Evolutionary conservation across 2,797 vertebrate species (phyloP), one percentile per base, ranked within the genome.

Genomic region (Chloroceryle inda): DNA sequence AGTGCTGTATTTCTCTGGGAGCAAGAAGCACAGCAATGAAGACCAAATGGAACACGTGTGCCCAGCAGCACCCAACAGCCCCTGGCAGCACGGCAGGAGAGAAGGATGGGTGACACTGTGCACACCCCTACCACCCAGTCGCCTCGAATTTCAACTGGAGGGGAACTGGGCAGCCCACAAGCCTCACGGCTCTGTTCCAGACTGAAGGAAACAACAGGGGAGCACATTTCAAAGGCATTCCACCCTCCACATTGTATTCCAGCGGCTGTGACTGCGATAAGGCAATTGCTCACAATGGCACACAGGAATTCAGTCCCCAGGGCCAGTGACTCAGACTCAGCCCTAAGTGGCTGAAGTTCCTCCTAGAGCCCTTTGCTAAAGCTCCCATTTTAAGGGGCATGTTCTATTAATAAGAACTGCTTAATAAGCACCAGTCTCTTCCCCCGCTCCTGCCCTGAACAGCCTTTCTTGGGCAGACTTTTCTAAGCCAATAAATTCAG

Each of bases 391-490:
- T 76, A 88, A 89, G 83, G 56, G 49, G 5, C 13, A 53, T 18
- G 47, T 94, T 86, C 94, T 95, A 90, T 91, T 92, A 91, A 92
- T 95, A 94, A 94, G 79, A 94, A 55, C 52, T 71, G 52, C 76
- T 90, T 90, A 76, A 67, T 63, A 85, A 88, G 73, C 59, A 55
- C 22, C 73, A 40, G 77, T 47, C 58, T 79, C 79, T 71, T 71
- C 44, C 78, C 14, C 1, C 3, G 0, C 85, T 64, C 50, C 73
- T 90, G 69, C 66, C 92, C 83, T 86, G 33, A 81, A 42, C 62
- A 66, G 85, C 73, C 83, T 76, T 91, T 88, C 88, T 66, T 55
- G 85, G 85, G 45, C 91, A 94, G 50, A 85, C 50, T 75, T 88
- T 80, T 66, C 58, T 91, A 96, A 92, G 91, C 89, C 87, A 91